These are phyloP conservation scores for Uria lomvia DNA, from an alignment of 2,113 vertebrate species.

Conservation along the genomic window DNA sequence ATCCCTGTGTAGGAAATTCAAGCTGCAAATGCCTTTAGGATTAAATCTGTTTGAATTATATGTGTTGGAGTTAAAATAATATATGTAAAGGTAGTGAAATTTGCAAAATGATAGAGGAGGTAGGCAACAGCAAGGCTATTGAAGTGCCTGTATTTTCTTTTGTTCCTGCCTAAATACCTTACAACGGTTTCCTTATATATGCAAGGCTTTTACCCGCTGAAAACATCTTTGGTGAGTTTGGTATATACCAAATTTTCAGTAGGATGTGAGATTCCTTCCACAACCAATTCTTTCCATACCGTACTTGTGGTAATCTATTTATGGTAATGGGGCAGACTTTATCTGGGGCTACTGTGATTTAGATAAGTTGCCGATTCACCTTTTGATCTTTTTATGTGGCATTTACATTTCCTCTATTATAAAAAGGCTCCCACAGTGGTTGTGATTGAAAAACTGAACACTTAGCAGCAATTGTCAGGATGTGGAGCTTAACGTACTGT, in stretches of 20 bases:
- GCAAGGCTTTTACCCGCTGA: neutral
- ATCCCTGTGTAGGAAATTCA: constrained; percentile 14
- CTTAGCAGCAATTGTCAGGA: neutral
- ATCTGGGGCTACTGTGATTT: neutral
- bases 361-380: constrained; percentile 31
- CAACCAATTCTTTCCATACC: neutral
- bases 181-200: neutral
- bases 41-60: neutral
- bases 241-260: neutral
- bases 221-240: neutral
- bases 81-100: neutral
- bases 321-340: neutral
- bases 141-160: neutral
- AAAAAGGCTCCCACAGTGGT: neutral
- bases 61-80: neutral
- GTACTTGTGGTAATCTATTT: neutral
- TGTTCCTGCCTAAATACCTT: neutral
- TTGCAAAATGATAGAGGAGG: neutral
- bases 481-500: neutral
- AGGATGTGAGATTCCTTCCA: neutral
- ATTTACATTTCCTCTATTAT: constrained; percentile 1
- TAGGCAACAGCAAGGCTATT: neutral
- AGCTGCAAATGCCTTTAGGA: constrained; percentile 49
- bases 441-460: neutral
- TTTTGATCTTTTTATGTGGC: neutral